Evolutionary conservation across 2,113 vertebrate genomes (phyloP), one percentile per base, ranked within the genome.

Genomic region (Nanorana parkeri): DNA sequence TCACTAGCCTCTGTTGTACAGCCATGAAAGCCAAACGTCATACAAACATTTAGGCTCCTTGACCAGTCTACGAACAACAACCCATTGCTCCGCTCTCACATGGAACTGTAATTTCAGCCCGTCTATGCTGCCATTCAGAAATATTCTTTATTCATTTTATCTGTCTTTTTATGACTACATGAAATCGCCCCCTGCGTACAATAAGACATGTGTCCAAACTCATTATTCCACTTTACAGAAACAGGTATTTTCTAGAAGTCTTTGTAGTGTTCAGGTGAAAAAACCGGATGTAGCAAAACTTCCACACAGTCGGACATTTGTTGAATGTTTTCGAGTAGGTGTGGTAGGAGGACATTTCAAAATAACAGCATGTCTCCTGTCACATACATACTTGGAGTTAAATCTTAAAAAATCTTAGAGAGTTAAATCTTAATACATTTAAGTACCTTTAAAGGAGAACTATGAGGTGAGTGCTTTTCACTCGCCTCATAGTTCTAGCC

Each of bases 61-160:
- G 61, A 75, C 61, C 41, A 60, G 58, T 58, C 26, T 11, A 51
- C 7, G 21, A 51, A 52, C 19, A 41, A 19, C 3, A n/a, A 1
- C 36, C 11, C 21, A 47, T 74, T 47, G 55, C 58, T 81, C 58
- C 54, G 17, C 24, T 7, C 13, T 55, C 80, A 81, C 80, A 81
- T 75, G 80, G 68, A 23, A 65, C 52, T 80, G 23, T 51, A 21
- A 51, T 17, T 36, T 15, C 78, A 28, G 54, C n/a, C 55, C 20
- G 36, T 29, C 5, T 56, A 26, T 78, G 5, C 15, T 29, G 23
- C 47, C n/a, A 29, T 24, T 58, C 26, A 64, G 32, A 77, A 36
- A 17, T 63, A 47, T 47, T 47, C 5, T 47, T 32, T 32, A 32
- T 76, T 17, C 15, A n/a, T 23, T 36, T 75, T 24, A 6, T n/a